A percentile compares a stretch with the other conserved stretches of the same genome.
phyloP scores from a whole-genome alignment of 2,797 vertebrate genomes.

The Heteromormyrus szaboi region DNA sequence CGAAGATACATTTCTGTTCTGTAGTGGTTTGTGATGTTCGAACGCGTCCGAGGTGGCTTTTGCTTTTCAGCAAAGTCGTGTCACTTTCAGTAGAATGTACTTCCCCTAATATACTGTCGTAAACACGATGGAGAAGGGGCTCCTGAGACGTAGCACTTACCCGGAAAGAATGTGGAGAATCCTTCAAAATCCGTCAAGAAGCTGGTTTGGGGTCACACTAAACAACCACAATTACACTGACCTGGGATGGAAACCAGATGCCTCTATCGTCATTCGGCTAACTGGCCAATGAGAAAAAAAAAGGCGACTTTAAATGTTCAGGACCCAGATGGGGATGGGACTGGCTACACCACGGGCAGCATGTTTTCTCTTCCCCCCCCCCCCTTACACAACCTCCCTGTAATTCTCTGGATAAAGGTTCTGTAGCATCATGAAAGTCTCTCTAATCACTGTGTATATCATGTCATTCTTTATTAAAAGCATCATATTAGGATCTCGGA shows the following conservation, averaged over 20 bases:
- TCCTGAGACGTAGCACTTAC: conserved; percentile 23
- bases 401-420: neutral
- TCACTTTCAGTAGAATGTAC: neutral
- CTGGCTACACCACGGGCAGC: no score
- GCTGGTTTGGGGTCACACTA: conserved; percentile 34
- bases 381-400: neutral
- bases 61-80: neutral
- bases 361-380: neutral
- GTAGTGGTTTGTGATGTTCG: no score
- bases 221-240: conserved; percentile 50
- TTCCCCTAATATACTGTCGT: neutral
- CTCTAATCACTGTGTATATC: neutral
- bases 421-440: neutral
- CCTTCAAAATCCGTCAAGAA: conserved; percentile 33
- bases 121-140: neutral
- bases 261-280: conserved; percentile 26
- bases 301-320: conserved; percentile 13
- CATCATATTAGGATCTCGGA: neutral
- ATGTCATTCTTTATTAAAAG: conserved; percentile 13
- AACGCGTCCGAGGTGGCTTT: neutral
- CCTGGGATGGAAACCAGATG: conserved; percentile 44
- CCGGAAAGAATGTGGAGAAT: conserved; percentile 41
- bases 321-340: neutral
- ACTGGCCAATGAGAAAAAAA: conserved; percentile 23
- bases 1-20: neutral